Conservation (phyloP, 2,888 invertebrate genomes). For the Bombylius major region DNA sequence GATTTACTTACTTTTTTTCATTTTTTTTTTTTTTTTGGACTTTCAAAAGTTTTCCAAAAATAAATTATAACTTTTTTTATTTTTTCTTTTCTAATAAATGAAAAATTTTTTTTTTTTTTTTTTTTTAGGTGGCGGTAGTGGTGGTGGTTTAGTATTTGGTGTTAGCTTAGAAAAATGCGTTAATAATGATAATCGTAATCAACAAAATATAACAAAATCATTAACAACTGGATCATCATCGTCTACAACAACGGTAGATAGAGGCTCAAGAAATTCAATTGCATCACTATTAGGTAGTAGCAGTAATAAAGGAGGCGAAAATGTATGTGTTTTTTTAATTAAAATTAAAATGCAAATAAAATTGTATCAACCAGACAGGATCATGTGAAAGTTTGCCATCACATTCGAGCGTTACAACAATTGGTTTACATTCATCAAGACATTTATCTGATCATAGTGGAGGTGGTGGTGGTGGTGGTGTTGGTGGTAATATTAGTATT, state of each 20-base stretch:
- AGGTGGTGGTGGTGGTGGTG: conserved; percentile 3
- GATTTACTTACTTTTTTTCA: neutral
- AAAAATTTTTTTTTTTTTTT: neutral
- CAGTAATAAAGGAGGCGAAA: neutral
- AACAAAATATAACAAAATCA: neutral
- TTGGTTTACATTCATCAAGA: conserved; percentile 7
- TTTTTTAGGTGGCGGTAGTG: conserved; percentile 27
- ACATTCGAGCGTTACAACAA: conserved; percentile 9
- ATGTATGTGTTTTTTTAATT: neutral
- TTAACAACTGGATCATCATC: neutral
- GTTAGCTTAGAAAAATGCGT: conserved; percentile 74
- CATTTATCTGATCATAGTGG: conserved; percentile 8
- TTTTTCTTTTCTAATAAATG: neutral
- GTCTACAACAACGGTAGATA: conserved; percentile 11
- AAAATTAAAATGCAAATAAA: conserved; percentile 17
- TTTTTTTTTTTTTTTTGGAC: conserved; percentile 1
- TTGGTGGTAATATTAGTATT: neutral
- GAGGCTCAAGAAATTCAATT: conserved; percentile 58
- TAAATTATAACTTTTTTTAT: neutral
- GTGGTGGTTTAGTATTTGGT: conserved; percentile 65
- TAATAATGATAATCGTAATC: conserved; percentile 50
- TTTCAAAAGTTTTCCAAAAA: too few relatives aligned
- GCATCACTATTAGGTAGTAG: conserved; percentile 44
- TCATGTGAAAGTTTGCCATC: conserved; percentile 60
- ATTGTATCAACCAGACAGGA: conserved; percentile 46